Base-by-base conservation (phyloP, 2,113 vertebrate species). In the Corythornis cristatus region DNA sequence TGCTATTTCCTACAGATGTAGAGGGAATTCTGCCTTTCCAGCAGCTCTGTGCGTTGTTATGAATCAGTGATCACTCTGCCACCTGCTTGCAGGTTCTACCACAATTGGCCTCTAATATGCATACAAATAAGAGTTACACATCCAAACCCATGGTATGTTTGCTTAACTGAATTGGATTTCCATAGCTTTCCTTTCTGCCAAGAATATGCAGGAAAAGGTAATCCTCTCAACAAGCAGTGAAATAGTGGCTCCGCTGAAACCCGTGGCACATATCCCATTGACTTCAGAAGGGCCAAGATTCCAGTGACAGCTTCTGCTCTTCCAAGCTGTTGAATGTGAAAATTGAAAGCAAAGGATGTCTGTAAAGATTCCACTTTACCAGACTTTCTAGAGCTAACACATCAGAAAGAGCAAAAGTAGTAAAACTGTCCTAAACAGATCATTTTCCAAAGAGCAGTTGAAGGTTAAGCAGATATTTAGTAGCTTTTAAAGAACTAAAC, bases 141-240 rank as follows among this genome's bases (percentile, higher is more conserved):
- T 90, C 90, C 86, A 86, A 93, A 86, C 40, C 26, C 53, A 58
- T 81, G 61, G 43, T 46, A 54, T 78, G 46, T 77, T 94, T 91
- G 60, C 48, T 91, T 93, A 91, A 86, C 51, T 91, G 29, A 33
- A 60, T 20, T 93, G 40, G 65, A 81, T 91, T 91, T 91, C 40
- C 64, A 90, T 0, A 0, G 76, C 53, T 90, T 93, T 71, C 65
- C 40, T 86, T 83, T 81, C 53, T 67, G 80, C 73, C 80, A 94
- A 19, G 35, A 67, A 83, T 85, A 84, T 11, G 37, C 3, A 14
- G 28, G 65, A 53, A 57, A 82, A 31, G 6, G 28, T 46, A 66
- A 80, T 80, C 67, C 57, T 79, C 74, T 73, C 56, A 60, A 88
- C 48, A 45, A 4, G 18, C 18, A 81, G 18, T 53, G 57, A 90